Percentiles rank a stretch among this genome's conserved stretches.
Evolutionary conservation across 2,113 vertebrate genomes (phyloP).

Genomic region (Pygoscelis antarcticus): DNA sequence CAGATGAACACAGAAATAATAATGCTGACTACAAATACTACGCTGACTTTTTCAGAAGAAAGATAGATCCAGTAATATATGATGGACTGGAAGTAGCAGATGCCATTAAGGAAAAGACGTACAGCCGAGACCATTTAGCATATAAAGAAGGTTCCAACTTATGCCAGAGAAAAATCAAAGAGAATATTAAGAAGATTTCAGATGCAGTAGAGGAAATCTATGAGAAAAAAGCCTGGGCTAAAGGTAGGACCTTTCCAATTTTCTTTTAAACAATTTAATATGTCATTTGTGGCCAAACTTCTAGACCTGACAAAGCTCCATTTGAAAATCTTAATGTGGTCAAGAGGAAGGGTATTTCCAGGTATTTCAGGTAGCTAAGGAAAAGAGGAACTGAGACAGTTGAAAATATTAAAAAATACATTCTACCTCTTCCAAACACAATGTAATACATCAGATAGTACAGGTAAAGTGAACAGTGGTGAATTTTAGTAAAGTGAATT

Average conservation of each 20-base stretch:
- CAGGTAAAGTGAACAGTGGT: neutral
- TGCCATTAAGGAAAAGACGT: slow-evolving; percentile 47
- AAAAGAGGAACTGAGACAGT: neutral
- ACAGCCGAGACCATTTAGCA: slow-evolving; percentile 22
- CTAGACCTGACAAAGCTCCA: neutral
- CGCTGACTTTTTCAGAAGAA: slow-evolving; percentile 55
- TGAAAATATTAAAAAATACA: neutral
- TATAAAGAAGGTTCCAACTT: slow-evolving; percentile 71
- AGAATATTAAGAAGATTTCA: slow-evolving; percentile 70
- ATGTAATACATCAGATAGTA: neutral
- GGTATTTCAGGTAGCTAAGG: neutral
- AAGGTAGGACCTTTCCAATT: slow-evolving; percentile 60
- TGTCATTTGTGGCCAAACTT: neutral
- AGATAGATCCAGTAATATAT: slow-evolving; percentile 58
- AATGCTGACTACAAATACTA: slow-evolving; percentile 70
- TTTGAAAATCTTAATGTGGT: neutral
- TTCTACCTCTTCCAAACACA: neutral
- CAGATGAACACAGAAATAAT: slow-evolving; percentile 66
- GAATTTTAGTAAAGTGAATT: neutral
- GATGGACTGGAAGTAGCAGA: slow-evolving; percentile 62
- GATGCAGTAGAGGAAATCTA: slow-evolving; percentile 72
- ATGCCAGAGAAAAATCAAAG: slow-evolving; percentile 71
- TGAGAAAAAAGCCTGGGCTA: slow-evolving; percentile 75
- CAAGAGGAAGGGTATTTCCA: neutral
- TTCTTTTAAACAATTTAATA: neutral